phyloP scores from a whole-genome alignment of 2,888 invertebrate species.

The Frankliniella fusca region DNA sequence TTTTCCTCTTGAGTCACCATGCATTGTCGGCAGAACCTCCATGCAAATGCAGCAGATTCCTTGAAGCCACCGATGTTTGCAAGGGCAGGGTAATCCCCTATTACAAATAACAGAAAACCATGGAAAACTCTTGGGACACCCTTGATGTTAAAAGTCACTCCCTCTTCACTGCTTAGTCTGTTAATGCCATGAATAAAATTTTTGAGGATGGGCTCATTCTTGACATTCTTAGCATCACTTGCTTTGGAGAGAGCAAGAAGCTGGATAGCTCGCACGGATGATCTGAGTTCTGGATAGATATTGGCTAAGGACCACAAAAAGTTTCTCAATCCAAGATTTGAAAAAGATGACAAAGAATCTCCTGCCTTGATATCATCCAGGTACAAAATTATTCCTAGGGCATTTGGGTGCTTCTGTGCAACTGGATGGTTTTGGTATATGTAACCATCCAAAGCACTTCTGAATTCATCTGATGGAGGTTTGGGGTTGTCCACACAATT shows the following conservation, averaged over 20 bases:
- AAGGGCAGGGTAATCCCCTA: not conserved
- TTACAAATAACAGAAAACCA: not conserved
- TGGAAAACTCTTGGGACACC: not conserved
- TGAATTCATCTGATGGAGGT: not conserved
- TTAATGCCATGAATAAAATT: constrained; percentile 4
- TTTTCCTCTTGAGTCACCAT: not conserved
- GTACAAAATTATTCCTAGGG: not conserved
- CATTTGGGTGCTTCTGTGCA: constrained; percentile 3
- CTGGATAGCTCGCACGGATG: not conserved
- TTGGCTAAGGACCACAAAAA: not conserved
- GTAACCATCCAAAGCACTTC: not conserved
- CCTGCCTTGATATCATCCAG: not conserved
- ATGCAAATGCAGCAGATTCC: constrained; percentile 1
- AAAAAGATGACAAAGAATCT: not conserved
- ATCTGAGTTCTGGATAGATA: constrained; percentile 1
- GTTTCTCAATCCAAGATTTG: not conserved
- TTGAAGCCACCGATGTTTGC: not conserved
- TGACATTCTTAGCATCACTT: not conserved
- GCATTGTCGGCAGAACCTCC: constrained; percentile 5
- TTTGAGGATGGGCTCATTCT: not conserved
- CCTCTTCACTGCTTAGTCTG: not conserved
- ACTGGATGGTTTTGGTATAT: not conserved
- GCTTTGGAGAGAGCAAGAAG: not conserved
- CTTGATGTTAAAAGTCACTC: not conserved
- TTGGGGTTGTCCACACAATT: constrained; percentile 17